Percentiles rank a stretch among this genome's conserved stretches.
Conservation (phyloP, 2,888 invertebrate genomes). For the Cecidostiba fungosa region DNA sequence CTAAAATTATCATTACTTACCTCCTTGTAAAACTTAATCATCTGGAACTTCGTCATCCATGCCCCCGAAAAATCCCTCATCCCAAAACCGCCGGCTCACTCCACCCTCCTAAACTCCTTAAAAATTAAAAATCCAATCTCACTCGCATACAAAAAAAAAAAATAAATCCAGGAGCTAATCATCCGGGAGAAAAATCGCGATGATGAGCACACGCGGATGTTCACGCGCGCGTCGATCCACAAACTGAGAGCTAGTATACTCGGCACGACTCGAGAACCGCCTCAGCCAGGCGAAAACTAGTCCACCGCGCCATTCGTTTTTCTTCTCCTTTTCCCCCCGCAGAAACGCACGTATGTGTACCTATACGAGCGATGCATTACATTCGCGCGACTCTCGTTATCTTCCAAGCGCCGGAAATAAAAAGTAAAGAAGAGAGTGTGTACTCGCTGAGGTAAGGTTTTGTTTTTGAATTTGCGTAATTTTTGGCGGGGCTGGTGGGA, state of each 20-base stretch:
- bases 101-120: neutral
- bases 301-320: conserved; percentile 48
- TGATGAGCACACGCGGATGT: conserved; percentile 16
- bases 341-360: neutral
- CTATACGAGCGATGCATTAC: neutral
- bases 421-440: neutral
- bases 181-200: neutral
- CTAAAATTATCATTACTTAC: conserved; percentile 26
- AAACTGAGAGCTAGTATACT: conserved; percentile 26
- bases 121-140: neutral
- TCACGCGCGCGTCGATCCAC: conserved; percentile 28
- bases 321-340: conserved; percentile 30
- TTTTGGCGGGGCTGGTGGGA: neutral
- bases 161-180: neutral
- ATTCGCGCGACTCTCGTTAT: conserved; percentile 34
- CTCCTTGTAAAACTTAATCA: conserved; percentile 59
- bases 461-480: neutral
- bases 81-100: conserved; percentile 1
- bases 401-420: conserved; percentile 27
- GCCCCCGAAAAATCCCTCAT: conserved; percentile 36
- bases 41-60: conserved; percentile 47
- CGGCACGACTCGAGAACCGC: neutral
- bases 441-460: neutral
- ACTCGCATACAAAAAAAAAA: neutral
- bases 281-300: conserved; percentile 55